Percentiles rank a stretch among this genome's conserved stretches.
Evolutionary conservation across 1,140 invertebrate species (phyloP).

Genomic region (Orussus abietinus): DNA sequence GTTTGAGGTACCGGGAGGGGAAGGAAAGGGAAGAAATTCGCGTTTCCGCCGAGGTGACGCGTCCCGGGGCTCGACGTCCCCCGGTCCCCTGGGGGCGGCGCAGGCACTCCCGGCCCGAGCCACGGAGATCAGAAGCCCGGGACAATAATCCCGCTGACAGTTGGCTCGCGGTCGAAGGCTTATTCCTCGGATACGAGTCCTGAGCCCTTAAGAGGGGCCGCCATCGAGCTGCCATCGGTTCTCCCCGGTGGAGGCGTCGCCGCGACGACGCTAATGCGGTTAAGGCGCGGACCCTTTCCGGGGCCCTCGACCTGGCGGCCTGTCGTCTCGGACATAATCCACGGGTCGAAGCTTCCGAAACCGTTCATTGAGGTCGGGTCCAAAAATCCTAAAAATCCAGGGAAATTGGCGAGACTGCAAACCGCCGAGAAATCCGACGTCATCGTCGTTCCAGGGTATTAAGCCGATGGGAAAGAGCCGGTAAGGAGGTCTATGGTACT

Average conservation of each 20-base stretch:
- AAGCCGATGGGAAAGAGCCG: too few species aligned
- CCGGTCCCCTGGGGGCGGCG: slow-evolving; percentile 30
- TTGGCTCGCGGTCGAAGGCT: slow-evolving; percentile 38
- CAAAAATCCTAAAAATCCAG: too few species aligned
- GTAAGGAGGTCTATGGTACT: not conserved
- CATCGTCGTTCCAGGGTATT: too few species aligned
- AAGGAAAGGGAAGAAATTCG: slow-evolving; percentile 9
- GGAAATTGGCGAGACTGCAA: too few species aligned
- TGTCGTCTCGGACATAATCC: too few species aligned
- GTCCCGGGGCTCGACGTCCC: slow-evolving; percentile 27
- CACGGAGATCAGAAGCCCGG: slow-evolving; percentile 45
- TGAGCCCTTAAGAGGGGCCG: slow-evolving; percentile 26
- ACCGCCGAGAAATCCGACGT: too few species aligned
- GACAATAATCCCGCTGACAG: slow-evolving; percentile 55
- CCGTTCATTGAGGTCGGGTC: too few species aligned
- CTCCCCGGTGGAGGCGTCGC: too few species aligned
- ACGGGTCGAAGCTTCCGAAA: too few species aligned
- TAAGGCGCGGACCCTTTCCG: slow-evolving; percentile 28
- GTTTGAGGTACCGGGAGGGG: not conserved
- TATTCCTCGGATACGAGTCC: slow-evolving; percentile 29
- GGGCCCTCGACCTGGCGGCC: slow-evolving; percentile 25
- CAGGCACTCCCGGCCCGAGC: slow-evolving; percentile 27
- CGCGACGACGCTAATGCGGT: slow-evolving; percentile 26
- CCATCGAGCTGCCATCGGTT: slow-evolving; percentile 24
- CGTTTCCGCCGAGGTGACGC: slow-evolving; percentile 17